Conservation (phyloP, 1,140 invertebrate species). For the Bombus affinis region DNA sequence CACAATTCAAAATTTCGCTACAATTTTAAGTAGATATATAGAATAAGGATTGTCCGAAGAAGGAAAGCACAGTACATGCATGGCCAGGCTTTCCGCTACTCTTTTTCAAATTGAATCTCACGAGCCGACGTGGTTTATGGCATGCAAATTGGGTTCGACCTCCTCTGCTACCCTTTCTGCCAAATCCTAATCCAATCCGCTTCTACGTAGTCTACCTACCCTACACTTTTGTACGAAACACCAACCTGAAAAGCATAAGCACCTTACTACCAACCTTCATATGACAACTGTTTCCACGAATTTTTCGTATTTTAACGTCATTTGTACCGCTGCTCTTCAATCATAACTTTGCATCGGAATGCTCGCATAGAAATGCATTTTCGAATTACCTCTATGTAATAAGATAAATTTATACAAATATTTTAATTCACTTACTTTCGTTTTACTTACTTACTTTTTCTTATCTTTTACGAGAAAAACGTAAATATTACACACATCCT, state of each 20-base stretch:
- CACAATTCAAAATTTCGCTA: not conserved
- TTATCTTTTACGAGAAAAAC: too few species aligned
- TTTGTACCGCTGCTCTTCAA: not conserved
- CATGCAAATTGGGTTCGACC: constrained; percentile 70
- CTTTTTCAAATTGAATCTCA: constrained; percentile 60
- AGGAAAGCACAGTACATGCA: constrained; percentile 6
- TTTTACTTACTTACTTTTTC: too few species aligned
- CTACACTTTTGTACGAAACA: constrained; percentile 54
- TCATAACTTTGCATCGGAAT: not conserved
- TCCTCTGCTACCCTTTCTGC: constrained; percentile 55
- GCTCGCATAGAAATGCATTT: not conserved
- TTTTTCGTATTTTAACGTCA: not conserved
- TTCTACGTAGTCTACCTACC: constrained; percentile 56
- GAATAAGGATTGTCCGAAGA: not conserved
- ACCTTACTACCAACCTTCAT: not conserved
- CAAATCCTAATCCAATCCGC: constrained; percentile 70
- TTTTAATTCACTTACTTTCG: too few species aligned
- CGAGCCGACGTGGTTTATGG: constrained; percentile 64
- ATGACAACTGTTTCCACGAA: constrained; percentile 1
- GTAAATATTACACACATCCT: too few species aligned
- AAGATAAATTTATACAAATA: too few species aligned
- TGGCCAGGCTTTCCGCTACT: constrained; percentile 26
- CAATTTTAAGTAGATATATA: not conserved
- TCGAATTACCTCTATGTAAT: not conserved
- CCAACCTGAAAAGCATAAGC: constrained; percentile 21